phyloP scores from a whole-genome alignment of 2,113 vertebrate species.

The Guaruba guarouba region DNA sequence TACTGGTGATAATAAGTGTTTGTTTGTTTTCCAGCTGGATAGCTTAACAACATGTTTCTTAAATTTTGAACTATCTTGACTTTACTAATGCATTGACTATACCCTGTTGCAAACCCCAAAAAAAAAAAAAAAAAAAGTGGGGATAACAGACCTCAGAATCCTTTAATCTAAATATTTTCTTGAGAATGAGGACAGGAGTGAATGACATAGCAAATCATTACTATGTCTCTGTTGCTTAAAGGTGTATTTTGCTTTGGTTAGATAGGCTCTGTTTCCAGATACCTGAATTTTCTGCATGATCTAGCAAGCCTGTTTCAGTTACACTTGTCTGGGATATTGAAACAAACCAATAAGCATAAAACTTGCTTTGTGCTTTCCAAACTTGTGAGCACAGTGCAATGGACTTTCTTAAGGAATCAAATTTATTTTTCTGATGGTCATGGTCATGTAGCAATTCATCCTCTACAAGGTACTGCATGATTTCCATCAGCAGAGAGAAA shows the following conservation, averaged over 20 bases:
- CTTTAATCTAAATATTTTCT: background rate
- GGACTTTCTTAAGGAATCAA: background rate
- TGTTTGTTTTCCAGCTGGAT: background rate
- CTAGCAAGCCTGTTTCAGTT: background rate
- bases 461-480: background rate
- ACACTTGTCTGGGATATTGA: background rate
- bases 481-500: background rate
- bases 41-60: background rate
- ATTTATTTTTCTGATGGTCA: background rate
- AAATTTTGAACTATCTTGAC: background rate
- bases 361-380: background rate
- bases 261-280: background rate
- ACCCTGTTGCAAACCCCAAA: accelerated
- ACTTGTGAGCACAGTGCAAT: background rate
- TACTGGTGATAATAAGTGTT: background rate
- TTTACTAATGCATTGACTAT: background rate
- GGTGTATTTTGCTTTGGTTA: background rate
- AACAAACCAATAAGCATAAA: background rate
- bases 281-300: background rate
- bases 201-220: background rate
- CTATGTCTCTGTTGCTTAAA: background rate
- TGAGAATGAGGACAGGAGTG: accelerated
- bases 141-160: accelerated
- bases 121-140: too few species aligned
- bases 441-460: background rate